phyloP scores from a whole-genome alignment of 2,113 vertebrate genomes.

The Oncorhynchus clarkii region DNA sequence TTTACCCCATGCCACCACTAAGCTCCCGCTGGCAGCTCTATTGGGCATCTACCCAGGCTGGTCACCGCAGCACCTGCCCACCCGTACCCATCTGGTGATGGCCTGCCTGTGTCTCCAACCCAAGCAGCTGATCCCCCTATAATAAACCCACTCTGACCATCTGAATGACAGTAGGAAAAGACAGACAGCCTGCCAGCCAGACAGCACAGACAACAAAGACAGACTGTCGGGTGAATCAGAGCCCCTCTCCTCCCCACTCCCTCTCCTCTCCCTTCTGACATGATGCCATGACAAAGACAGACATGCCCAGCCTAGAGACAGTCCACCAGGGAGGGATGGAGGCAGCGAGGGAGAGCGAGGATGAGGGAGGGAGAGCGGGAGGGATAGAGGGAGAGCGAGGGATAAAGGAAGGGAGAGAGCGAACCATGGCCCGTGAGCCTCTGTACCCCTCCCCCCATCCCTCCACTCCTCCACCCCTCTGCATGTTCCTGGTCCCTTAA shows the following conservation, averaged over 20 bases:
- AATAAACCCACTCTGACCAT: conserved; percentile 68
- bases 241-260: conserved; percentile 4
- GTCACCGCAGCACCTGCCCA: conserved; percentile 41
- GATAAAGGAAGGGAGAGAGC: background rate
- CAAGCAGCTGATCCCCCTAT: conserved; percentile 66
- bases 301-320: conserved; percentile 5
- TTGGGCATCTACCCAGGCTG: conserved; percentile 41
- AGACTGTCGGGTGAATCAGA: conserved; percentile 73
- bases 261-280: background rate
- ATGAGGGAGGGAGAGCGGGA: too few relatives aligned
- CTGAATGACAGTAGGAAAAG: conserved; percentile 60
- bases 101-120: conserved; percentile 51
- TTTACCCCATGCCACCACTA: background rate
- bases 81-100: conserved; percentile 36
- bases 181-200: conserved; percentile 53
- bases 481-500: background rate
- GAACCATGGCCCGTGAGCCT: too few relatives aligned
- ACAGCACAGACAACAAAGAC: conserved; percentile 12
- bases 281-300: conserved; percentile 18
- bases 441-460: too few relatives aligned
- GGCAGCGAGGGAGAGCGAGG: too few relatives aligned
- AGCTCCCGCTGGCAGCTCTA: conserved; percentile 35
- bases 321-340: background rate
- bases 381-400: too few relatives aligned
- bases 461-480: background rate